These are phyloP conservation scores for Pluvialis apricaria DNA, from an alignment of 2,113 vertebrate species.

Conservation along the genomic window DNA sequence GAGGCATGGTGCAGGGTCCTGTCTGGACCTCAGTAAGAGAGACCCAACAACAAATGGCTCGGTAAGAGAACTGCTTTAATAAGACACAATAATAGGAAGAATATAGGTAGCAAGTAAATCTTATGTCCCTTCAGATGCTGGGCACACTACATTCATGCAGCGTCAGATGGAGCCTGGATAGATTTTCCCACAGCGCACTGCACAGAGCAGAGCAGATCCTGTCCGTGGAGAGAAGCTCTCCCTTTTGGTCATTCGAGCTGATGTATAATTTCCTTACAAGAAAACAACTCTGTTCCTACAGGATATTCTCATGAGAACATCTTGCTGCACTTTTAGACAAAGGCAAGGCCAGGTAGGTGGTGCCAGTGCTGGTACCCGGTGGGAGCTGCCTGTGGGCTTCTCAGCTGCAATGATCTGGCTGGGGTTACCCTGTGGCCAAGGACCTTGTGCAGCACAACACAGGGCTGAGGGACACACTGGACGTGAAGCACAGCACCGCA, in stretches of 20 bases:
- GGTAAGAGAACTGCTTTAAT: not conserved
- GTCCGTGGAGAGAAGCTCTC: not conserved
- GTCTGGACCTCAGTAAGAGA: not conserved
- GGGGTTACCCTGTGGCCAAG: not conserved
- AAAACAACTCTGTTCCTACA: not conserved
- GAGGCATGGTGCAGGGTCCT: not conserved
- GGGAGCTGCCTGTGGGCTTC: not conserved
- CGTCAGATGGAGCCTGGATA: not conserved
- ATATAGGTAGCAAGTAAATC: not conserved
- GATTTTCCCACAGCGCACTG: not conserved
- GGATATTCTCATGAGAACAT: not conserved
- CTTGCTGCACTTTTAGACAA: not conserved
- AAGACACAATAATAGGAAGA: not conserved
- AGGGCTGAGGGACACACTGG: not conserved
- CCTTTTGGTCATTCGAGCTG: not conserved
- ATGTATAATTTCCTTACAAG: not conserved
- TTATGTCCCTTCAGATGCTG: not conserved
- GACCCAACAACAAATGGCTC: not conserved
- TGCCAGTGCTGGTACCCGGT: accelerated
- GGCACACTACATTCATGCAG: accelerated
- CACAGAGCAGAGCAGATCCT: not conserved
- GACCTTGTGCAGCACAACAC: not conserved
- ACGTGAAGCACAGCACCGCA: not conserved
- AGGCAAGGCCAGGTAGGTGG: not conserved
- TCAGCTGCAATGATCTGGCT: not conserved